Conservation (phyloP, 2,888 invertebrate genomes). For the Holacanthella duospinosa region DNA sequence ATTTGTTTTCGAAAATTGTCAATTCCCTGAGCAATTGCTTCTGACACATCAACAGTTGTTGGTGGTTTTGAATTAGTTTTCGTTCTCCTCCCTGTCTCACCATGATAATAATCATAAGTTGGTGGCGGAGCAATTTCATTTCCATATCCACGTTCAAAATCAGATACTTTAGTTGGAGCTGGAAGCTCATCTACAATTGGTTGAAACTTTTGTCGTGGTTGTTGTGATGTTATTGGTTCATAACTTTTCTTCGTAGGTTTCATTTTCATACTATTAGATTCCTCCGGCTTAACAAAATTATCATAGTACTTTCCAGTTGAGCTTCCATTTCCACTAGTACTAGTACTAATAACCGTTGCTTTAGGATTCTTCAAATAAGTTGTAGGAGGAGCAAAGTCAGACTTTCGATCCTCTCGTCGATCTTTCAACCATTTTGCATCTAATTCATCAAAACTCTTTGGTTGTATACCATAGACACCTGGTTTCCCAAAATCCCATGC, state of each 20-base stretch:
- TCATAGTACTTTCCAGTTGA: too few relatives aligned
- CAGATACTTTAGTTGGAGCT: conserved; percentile 17
- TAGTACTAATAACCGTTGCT: neutral
- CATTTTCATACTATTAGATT: too few relatives aligned
- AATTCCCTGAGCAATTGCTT: conserved; percentile 23
- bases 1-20: conserved; percentile 18
- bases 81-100: neutral
- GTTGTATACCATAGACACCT: conserved; percentile 42
- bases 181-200: conserved; percentile 19
- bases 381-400: conserved; percentile 66
- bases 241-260: conserved; percentile 4
- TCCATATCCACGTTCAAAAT: conserved; percentile 40
- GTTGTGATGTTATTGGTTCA: conserved; percentile 17
- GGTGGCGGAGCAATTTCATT: conserved; percentile 57
- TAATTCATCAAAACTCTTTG: conserved; percentile 40
- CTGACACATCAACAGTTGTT: conserved; percentile 14
- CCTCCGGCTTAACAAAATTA: conserved; percentile 19
- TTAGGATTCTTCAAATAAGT: neutral
- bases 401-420: conserved; percentile 57
- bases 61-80: neutral
- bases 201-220: neutral
- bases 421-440: conserved; percentile 69
- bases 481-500: conserved; percentile 66
- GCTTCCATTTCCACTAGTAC: conserved; percentile 3
- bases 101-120: conserved; percentile 52